Conservation (phyloP, 2,888 invertebrate species). For the Bombyx huttoni region DNA sequence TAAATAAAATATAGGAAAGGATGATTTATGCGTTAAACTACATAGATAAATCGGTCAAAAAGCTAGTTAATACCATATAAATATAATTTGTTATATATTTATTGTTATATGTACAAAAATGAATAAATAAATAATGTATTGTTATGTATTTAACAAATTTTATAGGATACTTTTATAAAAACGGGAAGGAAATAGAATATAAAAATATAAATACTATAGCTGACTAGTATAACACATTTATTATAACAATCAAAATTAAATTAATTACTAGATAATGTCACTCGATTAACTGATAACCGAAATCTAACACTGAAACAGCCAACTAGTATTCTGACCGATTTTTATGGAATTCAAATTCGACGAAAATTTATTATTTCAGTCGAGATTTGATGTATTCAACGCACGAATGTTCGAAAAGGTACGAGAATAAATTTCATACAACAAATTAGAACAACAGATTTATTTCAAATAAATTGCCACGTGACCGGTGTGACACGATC, state of each 20-base stretch:
- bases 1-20: slow-evolving; percentile 22
- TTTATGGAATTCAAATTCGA: slow-evolving; percentile 15
- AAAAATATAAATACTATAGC: slow-evolving; percentile 51
- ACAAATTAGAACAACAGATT: slow-evolving; percentile 66
- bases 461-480: slow-evolving; percentile 72
- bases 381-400: slow-evolving; percentile 23
- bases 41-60: slow-evolving; percentile 69
- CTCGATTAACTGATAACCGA: slow-evolving; percentile 47
- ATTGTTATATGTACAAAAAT: slow-evolving; percentile 31
- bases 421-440: slow-evolving; percentile 61
- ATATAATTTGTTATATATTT: slow-evolving; percentile 40
- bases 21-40: slow-evolving; percentile 60
- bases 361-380: slow-evolving; percentile 4
- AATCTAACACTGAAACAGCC: slow-evolving; percentile 18
- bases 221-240: slow-evolving; percentile 62
- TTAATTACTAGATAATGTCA: slow-evolving; percentile 71
- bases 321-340: slow-evolving; percentile 66
- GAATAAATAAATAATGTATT: slow-evolving; percentile 23
- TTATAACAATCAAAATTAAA: slow-evolving; percentile 56
- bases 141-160: slow-evolving; percentile 6
- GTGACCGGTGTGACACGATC: slow-evolving; percentile 72
- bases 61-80: slow-evolving; percentile 51
- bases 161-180: slow-evolving; percentile 12
- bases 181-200: slow-evolving; percentile 31
- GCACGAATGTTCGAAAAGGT: slow-evolving; percentile 59